Evolutionary conservation across 2,797 vertebrate genomes (phyloP).

Genomic region (Sebastes oblongus): DNA sequence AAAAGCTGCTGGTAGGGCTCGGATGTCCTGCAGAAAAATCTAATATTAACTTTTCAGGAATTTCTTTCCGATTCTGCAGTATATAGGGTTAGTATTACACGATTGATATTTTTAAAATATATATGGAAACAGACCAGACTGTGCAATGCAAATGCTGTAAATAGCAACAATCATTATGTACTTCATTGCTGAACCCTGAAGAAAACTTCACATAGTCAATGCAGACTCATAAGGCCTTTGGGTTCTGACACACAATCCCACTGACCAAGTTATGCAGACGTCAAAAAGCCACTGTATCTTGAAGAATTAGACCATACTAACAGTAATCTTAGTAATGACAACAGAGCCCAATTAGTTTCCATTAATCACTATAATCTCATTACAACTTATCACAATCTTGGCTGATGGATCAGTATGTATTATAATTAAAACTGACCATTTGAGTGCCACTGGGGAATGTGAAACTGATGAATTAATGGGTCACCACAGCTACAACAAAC

Average conservation of each 20-base stretch:
- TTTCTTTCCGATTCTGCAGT: not conserved
- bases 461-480: constrained; percentile 15
- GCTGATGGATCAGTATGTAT: constrained; percentile 2
- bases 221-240: not conserved
- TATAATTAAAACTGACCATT: constrained; percentile 34
- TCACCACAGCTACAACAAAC: constrained; percentile 2
- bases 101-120: not conserved
- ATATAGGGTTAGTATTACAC: not conserved
- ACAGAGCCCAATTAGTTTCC: constrained; percentile 59
- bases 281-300: constrained; percentile 28
- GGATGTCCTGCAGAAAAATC: constrained; percentile 22
- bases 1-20: constrained; percentile 43
- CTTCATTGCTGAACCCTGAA: not conserved
- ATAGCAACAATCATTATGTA: not conserved
- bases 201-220: not conserved
- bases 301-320: constrained; percentile 21
- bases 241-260: constrained; percentile 20
- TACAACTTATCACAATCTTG: constrained; percentile 12
- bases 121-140: not conserved
- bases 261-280: constrained; percentile 12
- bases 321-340: constrained; percentile 33
- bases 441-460: constrained; percentile 6
- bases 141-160: not conserved
- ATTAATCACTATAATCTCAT: constrained; percentile 54
- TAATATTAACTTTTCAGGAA: constrained; percentile 1